These are phyloP conservation scores for Prionailurus viverrinus DNA, from an alignment of 2,113 vertebrate genomes.

Conservation along the genomic window DNA sequence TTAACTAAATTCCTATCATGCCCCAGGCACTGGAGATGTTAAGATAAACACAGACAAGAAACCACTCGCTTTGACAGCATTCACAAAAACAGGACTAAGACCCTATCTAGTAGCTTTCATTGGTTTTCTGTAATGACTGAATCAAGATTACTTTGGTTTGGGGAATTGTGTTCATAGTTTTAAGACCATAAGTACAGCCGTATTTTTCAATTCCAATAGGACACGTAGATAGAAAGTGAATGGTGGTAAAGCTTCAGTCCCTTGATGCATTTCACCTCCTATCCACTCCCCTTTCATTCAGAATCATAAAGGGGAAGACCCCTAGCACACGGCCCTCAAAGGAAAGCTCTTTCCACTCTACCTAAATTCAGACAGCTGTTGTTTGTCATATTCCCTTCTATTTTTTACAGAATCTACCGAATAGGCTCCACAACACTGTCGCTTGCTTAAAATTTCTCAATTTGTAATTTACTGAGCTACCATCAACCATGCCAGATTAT, in stretches of 20 bases:
- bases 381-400: neutral
- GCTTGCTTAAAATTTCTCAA: neutral
- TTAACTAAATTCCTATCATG: neutral
- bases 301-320: constrained; percentile 12
- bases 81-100: constrained; percentile 8
- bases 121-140: constrained; percentile 52
- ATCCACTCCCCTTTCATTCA: neutral
- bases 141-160: constrained; percentile 61
- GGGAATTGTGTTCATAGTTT: constrained; percentile 49
- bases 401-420: neutral
- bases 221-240: constrained; percentile 1
- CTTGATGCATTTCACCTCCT: neutral
- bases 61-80: neutral
- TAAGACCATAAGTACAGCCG: neutral
- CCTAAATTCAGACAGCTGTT: constrained; percentile 56
- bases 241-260: neutral
- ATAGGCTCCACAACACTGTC: neutral
- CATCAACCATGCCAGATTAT: neutral
- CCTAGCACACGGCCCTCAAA: neutral
- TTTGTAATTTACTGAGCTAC: neutral
- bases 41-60: neutral
- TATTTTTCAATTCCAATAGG: constrained; percentile 41
- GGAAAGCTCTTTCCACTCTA: constrained; percentile 10
- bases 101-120: neutral
- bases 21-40: neutral